Base-by-base conservation (phyloP, 2,888 invertebrate genomes). In the Campoplex nolae region DNA sequence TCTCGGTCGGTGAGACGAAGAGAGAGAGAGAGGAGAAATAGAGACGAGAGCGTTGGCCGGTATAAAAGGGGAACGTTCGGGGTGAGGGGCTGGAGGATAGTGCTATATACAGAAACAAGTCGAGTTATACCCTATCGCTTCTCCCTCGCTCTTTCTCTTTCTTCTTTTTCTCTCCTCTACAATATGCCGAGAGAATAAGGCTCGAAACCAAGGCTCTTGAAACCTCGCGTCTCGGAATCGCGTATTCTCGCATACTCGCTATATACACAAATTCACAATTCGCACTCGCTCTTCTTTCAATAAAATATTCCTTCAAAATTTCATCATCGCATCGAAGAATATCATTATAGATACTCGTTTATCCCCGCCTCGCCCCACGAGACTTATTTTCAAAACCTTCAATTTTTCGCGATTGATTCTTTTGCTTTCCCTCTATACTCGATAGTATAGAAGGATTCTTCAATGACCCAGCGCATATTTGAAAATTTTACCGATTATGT, bases 1-100 rank as follows among this genome's bases (percentile, higher is more conserved):
- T 92, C 91, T 92, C 90, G 89, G 85, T 89, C 88, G 74, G 32
- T 13, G 76, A 65, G 48, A 45, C 62, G 62, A 18, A 18, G 6
- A 7, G 74, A 3, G 13, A 42, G 6, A 11, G 11, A 13, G 13
- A 45, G 42, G 11, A 45, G 11, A 45, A 1, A 45, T 0, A 45
- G 11, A 13, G 13, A 45, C 7, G 88, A 83, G 84, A 83, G 84
- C 81, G 86, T 89, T 89, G 83, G 86, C 87, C 79, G 83, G 85
- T 78, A 71, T 86, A 89, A 88, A 23, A 23, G 23, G 23, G 82
- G 83, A 83, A 88, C 78, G 74, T 76, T 71, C 83, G 76, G 42
- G 42, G 42, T 6, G 70, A 67, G 84, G 76, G 70, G 78, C 74
- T 80, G 70, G 82, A 81, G 70, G 82, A 81, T 77, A 78, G 74